Evolutionary conservation across 35 echinoderm and acorn worm species (phyloP).

Genomic region (Nesometra sesokonis): DNA sequence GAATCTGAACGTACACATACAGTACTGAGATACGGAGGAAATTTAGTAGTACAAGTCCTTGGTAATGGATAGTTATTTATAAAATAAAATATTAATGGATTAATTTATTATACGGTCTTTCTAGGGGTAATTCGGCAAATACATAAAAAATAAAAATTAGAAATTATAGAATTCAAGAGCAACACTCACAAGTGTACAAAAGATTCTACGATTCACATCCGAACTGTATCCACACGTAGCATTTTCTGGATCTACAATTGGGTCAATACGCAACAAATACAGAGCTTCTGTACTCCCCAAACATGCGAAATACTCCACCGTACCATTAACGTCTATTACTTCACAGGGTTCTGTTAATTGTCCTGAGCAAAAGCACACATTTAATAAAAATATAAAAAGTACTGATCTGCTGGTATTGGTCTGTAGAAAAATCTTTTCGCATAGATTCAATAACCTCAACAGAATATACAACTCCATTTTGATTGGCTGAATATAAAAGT

Average conservation of each 20-base stretch:
- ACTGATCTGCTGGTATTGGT: background rate
- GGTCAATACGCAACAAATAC: slow-evolving; percentile 17
- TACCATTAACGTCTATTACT: slow-evolving; percentile 28
- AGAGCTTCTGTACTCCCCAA: slow-evolving; percentile 37
- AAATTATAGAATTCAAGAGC: background rate
- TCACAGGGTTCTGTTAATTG: slow-evolving; percentile 30
- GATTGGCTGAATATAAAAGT: background rate
- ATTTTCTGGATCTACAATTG: slow-evolving; percentile 44
- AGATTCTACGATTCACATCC: slow-evolving; percentile 21
- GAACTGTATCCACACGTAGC: slow-evolving; percentile 50
- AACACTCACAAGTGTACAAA: slow-evolving; percentile 48
- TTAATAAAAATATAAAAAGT: background rate
- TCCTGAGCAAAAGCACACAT: background rate
- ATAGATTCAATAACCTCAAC: background rate
- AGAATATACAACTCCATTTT: background rate
- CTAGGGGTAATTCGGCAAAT: background rate
- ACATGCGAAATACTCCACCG: slow-evolving; percentile 42
- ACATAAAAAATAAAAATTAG: background rate
- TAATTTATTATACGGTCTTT: background rate
- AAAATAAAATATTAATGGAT: no score
- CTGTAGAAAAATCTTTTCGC: background rate
- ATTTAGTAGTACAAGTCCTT: no score
- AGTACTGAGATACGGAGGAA: no score
- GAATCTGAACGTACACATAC: no score
- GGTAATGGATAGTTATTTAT: no score